phyloP scores from a whole-genome alignment of 2,888 invertebrate species.

The Drosophila lacicola region DNA sequence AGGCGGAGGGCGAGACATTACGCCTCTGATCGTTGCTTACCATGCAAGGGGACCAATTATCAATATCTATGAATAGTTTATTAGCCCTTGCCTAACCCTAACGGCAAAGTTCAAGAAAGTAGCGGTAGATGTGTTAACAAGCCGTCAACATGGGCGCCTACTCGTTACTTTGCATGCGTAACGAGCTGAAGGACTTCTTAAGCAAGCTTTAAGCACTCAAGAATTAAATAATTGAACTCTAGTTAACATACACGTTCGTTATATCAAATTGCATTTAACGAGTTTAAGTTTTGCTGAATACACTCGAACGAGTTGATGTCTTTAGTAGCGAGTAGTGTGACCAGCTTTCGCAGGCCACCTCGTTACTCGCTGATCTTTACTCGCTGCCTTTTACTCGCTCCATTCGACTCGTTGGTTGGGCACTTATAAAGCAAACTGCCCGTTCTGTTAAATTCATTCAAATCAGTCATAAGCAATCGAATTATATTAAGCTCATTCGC shows the following conservation, averaged over 20 bases:
- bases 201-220: neutral
- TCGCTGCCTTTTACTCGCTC: neutral
- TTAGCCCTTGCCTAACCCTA: conserved; percentile 21
- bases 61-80: conserved; percentile 38
- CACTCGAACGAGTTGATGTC: too few relatives aligned
- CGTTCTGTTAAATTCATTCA: too few relatives aligned
- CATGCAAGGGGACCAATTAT: conserved; percentile 15
- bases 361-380: neutral
- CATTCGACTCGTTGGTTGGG: neutral
- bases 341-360: too few relatives aligned
- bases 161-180: neutral
- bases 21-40: conserved; percentile 12
- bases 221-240: neutral
- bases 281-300: neutral
- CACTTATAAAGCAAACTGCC: too few relatives aligned
- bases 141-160: conserved; percentile 4
- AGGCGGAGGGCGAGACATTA: conserved; percentile 3
- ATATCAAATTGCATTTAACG: neutral
- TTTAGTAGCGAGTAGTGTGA: neutral
- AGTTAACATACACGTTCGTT: too few relatives aligned
- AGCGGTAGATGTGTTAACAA: conserved; percentile 17
- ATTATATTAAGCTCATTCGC: too few relatives aligned
- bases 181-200: neutral
- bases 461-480: too few relatives aligned
- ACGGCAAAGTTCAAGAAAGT: conserved; percentile 16